Base-by-base conservation (phyloP, 2,888 invertebrate species). In the Nymphalis polychloros region DNA sequence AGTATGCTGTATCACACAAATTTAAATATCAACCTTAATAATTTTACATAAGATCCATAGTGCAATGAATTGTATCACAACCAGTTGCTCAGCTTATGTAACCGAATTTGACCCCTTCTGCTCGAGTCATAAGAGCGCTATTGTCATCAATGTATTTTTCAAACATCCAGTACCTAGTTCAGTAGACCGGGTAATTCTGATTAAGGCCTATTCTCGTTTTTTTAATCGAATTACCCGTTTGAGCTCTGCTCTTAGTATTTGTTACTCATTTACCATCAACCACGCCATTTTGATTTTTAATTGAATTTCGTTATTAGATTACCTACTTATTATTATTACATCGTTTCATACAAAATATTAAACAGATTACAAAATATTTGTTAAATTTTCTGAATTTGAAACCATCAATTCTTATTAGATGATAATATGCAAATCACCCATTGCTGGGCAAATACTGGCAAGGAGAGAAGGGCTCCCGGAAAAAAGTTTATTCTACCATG, bases 141-240 rank as follows among this genome's bases (percentile, higher is more conserved):
- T 46, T 70, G 46, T n/a, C 41, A 10, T 65, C n/a, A 17, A 35
- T 23, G 4, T 57, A 47, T 64, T 48, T 27, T 62, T 50, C 27
- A 31, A 63, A 55, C 52, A 66, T 55, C 13, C 60, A 59, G 55
- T 35, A 53, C 63, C 65, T 68, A 68, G 70, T 65, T 70, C 77
- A 75, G 72, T 73, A 78, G 78, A 77, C 76, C 78, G 77, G 72
- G 72, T 77, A 75, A 78, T 75, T 63, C 76, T 73, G 78, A 73
- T 76, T 77, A 73, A 75, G 75, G 72, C 70, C 67, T 71, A 72
- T 75, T 66, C 74, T 75, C 76, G 70, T 74, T 72, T 77, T 77
- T 77, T 76, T 75, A 75, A 76, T 73, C 75, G 73, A 76, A 76
- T 79, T 75, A 79, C 73, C 68, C 75, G 72, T 72, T 72, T 72